A percentile compares a stretch with the other conserved stretches of the same genome.
Conservation (phyloP, 2,113 vertebrate species). For the Enhydra lutris region DNA sequence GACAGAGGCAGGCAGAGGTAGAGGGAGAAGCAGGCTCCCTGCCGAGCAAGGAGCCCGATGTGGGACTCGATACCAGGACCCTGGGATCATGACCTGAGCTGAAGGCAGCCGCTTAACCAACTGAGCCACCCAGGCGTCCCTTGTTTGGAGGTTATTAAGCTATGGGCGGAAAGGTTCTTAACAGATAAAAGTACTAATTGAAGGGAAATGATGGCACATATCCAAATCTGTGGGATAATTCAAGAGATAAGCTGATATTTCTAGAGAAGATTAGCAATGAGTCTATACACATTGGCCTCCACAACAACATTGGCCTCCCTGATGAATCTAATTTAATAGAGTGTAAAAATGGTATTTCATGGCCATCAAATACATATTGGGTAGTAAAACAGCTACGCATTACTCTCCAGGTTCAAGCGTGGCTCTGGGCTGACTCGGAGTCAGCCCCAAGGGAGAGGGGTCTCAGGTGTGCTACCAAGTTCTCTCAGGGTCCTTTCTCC, state of each 20-base stretch:
- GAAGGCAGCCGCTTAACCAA: too few relatives aligned
- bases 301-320: not conserved
- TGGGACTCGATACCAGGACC: too few relatives aligned
- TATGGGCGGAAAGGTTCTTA: not conserved
- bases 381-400: not conserved
- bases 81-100: too few relatives aligned
- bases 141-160: not conserved
- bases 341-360: slow-evolving; percentile 40
- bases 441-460: not conserved
- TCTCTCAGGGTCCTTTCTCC: not conserved
- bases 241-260: not conserved
- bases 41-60: too few relatives aligned
- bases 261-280: not conserved
- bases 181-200: not conserved
- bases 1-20: too few relatives aligned
- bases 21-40: too few relatives aligned
- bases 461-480: not conserved
- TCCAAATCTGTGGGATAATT: not conserved
- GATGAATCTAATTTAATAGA: slow-evolving; percentile 37
- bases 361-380: not conserved
- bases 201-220: not conserved
- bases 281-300: not conserved
- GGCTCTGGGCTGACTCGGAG: not conserved
- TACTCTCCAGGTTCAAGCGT: not conserved
- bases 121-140: too few relatives aligned